Percentiles rank a stretch among this genome's conserved stretches.
Evolutionary conservation across 2,797 vertebrate species (phyloP).

Genomic region (Crenuchus spilurus): DNA sequence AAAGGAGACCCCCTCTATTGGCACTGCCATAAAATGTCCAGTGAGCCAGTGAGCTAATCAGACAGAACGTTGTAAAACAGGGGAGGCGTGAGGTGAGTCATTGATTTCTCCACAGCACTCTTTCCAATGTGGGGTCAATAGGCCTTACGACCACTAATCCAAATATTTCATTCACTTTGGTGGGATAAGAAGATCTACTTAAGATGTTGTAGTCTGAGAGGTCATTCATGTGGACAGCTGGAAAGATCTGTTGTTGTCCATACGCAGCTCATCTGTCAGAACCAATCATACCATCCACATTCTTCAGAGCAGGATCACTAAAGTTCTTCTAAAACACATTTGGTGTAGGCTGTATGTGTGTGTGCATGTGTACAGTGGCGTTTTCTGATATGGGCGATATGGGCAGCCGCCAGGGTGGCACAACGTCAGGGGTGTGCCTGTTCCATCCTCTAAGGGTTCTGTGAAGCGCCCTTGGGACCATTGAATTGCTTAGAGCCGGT

Average conservation of each 20-base stretch:
- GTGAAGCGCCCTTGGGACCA: too few species aligned
- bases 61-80: neutral
- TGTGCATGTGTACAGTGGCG: too few species aligned
- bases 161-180: neutral
- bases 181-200: neutral
- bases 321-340: too few species aligned
- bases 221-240: neutral
- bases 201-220: neutral
- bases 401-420: too few species aligned
- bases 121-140: neutral
- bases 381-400: too few species aligned
- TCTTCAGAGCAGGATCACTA: neutral
- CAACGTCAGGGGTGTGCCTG: too few species aligned
- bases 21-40: neutral
- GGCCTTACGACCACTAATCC: conserved; percentile 4
- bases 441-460: too few species aligned
- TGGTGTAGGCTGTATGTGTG: too few species aligned
- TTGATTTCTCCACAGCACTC: neutral
- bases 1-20: neutral
- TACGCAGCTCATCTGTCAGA: neutral
- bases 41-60: neutral
- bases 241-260: neutral
- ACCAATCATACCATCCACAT: neutral
- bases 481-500: too few species aligned
- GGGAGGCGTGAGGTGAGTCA: neutral